Base-by-base conservation (phyloP, 2,797 vertebrate genomes). In the Allobates femoralis region DNA sequence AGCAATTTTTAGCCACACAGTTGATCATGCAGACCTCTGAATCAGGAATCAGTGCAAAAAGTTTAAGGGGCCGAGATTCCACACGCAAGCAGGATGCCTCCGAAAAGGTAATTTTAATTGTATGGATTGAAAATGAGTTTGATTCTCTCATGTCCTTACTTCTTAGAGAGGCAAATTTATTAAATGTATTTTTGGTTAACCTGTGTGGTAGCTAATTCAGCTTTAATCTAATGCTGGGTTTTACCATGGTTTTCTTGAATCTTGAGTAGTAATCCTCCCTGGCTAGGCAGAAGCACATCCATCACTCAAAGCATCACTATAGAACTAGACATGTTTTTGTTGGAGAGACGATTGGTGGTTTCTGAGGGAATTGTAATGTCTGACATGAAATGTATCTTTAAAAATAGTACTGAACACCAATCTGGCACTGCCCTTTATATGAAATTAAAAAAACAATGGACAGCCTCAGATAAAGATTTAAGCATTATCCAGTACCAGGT, bases 21-120 rank as follows among this genome's bases (percentile, higher is more conserved):
- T 93, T 97, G 91, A 97, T 97, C 90, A 97, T 97, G 96, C 96
- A 97, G 92, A 97, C 96, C n/a, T 99, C 98, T 0, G 98, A 99
- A 92, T 99, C 97, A 3, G 97, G 97, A 90, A 98, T 99, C 93
- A 98, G 98, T 87, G 97, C 98, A 92, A 99, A 99, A 95, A 99
- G 97, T 93, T 96, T 99, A 93, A 96, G 98, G 89, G 98, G 97
- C 71, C 95, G 97, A 88, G 98, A 99, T 92, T 96, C 96, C 91
- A 96, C 96, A 85, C 96, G 96, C 89, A 98, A 96, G 91, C 98
- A 98, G 90, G 98, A 99, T 95, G 95, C 97, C 89, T 95, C 96
- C 5, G 98, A 99, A 93, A 99, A 99, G 97, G 98, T 98, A 94
- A 94, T 21, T 41, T 79, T 41, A 41, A 26, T 30, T 66, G 21